Evolutionary conservation across 1,140 invertebrate species (phyloP), one percentile per base, ranked within the genome.

Genomic region (Hycleus phaleratus): DNA sequence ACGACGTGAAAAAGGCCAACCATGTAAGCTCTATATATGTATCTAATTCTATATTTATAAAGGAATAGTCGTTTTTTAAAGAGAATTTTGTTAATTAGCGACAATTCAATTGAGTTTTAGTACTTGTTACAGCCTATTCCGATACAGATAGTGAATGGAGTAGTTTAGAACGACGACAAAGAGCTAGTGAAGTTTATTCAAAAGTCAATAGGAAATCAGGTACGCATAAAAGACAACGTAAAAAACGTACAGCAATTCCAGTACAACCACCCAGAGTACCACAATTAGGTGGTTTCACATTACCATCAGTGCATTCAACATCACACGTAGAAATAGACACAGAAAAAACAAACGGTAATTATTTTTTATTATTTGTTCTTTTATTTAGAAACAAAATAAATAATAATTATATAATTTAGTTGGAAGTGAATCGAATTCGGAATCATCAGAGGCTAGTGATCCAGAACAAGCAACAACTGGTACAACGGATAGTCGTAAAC

Each of bases 121-220:
- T 32, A 7, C 7, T 32, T 32, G 32, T 32, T 32, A 32, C 38
- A 53, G 51, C 85, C 46, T 88, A 88, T 71, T 90, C 87, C 26
- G 90, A 93, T 71, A 91, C 89, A 12, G 90, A 93, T 71, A 93
- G 89, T 63, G 92, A 93, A 53, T 87, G 86, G 74, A 91, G 88
- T 68, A 90, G 88, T 44, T 73, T 86, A 45, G 90, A 91, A 69
- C 77, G 87, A 56, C 78, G 86, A 40, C 77, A 78, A 60, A 74
- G 81, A 65, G 82, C 82, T 60, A 82, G 82, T 40, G 86, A 85
- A 59, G 77, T 81, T 4, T 78, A 83, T 59, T 75, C 77, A 11
- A 85, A 85, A 71, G 80, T 81, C 24, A 86, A 80, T 64, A 82
- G 85, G 61, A 91, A 87, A 68, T 79, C 84, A 8, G 82, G 82